Evolutionary conservation across 2,797 vertebrate genomes (phyloP).

Genomic region (Gouania willdenowi): DNA sequence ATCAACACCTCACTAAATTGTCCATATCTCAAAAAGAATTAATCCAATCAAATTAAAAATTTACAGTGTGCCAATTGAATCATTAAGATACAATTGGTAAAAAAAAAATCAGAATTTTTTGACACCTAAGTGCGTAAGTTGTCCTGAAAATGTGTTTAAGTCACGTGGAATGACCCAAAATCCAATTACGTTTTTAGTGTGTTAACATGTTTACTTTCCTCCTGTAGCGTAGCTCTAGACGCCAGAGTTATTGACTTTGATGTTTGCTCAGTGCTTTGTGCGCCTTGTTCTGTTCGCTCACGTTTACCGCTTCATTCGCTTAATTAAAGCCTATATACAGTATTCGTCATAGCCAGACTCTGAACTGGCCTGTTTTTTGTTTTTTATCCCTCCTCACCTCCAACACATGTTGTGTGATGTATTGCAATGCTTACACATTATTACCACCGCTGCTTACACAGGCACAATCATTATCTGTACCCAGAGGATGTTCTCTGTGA

Average conservation of each 20-base stretch:
- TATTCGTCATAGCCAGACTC: constrained; percentile 13
- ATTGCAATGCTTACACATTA: constrained; percentile 27
- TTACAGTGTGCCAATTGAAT: too few species aligned
- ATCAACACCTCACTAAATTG: too few species aligned
- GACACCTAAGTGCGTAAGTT: too few species aligned
- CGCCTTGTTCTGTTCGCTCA: constrained; percentile 25
- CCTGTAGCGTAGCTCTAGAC: constrained; percentile 36
- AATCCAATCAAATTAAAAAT: too few species aligned
- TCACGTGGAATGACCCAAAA: too few species aligned
- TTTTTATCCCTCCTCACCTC: neutral
- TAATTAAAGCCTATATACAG: too few species aligned
- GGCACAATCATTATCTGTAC: constrained; percentile 42
- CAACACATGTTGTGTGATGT: constrained; percentile 19
- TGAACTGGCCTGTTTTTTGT: constrained; percentile 5
- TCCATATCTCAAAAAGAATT: too few species aligned
- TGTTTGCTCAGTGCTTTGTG: constrained; percentile 40
- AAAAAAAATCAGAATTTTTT: too few species aligned
- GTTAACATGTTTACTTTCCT: constrained; percentile 35
- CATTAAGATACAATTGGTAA: too few species aligned
- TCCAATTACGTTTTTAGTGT: too few species aligned
- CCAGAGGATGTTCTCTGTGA: constrained; percentile 18
- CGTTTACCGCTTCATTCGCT: too few species aligned
- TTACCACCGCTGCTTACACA: constrained; percentile 7
- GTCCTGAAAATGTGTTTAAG: too few species aligned
- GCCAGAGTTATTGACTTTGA: constrained; percentile 56